phyloP scores from a whole-genome alignment of 2,797 vertebrate genomes.

The Scolopax rusticola region DNA sequence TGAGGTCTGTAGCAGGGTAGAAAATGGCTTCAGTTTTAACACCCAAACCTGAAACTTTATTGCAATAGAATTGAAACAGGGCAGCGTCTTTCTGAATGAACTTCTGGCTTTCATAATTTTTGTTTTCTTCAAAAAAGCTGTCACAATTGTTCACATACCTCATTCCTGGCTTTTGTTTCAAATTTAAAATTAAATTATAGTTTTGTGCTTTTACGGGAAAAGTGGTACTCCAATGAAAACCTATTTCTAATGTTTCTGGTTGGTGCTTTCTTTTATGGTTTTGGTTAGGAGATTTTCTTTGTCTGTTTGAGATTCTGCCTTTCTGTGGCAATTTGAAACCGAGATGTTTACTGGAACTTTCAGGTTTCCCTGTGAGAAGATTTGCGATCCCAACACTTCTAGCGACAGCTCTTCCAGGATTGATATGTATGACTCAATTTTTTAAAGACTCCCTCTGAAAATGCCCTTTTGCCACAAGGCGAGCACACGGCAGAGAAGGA shows the following conservation, averaged over 20 bases:
- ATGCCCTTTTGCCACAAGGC: fast-evolving
- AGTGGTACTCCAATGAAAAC: not conserved
- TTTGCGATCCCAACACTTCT: not conserved
- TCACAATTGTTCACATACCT: not conserved
- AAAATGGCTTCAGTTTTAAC: not conserved
- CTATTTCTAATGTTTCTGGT: not conserved
- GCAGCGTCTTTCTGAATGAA: not conserved
- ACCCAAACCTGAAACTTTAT: not conserved
- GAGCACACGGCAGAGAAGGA: not conserved
- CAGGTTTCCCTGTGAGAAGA: not conserved
- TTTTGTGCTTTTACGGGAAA: not conserved
- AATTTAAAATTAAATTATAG: not conserved
- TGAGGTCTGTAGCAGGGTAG: not conserved
- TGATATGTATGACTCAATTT: not conserved
- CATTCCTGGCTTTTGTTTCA: not conserved
- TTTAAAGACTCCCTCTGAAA: not conserved
- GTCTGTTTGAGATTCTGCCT: not conserved
- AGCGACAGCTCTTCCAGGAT: not conserved
- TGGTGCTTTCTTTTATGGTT: fast-evolving
- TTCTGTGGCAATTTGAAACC: not conserved
- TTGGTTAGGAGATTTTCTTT: not conserved
- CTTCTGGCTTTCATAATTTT: not conserved
- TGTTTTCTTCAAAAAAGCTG: not conserved
- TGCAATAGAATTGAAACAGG: not conserved
- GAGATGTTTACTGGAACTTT: not conserved